phyloP scores from a whole-genome alignment of 2,888 invertebrate genomes.

The Drosophila robusta region DNA sequence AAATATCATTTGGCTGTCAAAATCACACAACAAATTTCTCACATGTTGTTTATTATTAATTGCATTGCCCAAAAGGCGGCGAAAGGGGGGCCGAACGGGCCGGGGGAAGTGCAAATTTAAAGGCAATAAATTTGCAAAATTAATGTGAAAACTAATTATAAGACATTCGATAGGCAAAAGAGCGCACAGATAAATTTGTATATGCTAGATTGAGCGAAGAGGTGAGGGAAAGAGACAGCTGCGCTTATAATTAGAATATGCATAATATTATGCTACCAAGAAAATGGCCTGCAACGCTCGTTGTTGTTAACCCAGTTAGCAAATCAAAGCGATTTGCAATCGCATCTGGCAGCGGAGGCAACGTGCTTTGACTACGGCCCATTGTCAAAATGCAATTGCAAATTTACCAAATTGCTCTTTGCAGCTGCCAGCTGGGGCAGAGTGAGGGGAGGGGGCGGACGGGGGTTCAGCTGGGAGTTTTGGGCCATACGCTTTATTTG shows the following conservation, averaged over 20 bases:
- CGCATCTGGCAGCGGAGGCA: slow-evolving; percentile 27
- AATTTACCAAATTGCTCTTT: slow-evolving; percentile 18
- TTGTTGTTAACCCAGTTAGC: slow-evolving; percentile 48
- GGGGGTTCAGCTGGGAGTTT: slow-evolving; percentile 11
- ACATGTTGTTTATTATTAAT: slow-evolving; percentile 68
- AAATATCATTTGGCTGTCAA: slow-evolving; percentile 46
- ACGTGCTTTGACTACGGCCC: slow-evolving; percentile 5
- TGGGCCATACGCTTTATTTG: slow-evolving; percentile 69
- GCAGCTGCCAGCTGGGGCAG: not conserved
- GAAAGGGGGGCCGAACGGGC: not conserved
- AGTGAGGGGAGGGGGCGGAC: not conserved
- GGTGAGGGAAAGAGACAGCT: not conserved
- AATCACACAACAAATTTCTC: slow-evolving; percentile 55
- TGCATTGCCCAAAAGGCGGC: slow-evolving; percentile 43
- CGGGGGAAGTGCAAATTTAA: not conserved
- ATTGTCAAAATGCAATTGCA: slow-evolving; percentile 28
- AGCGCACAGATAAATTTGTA: slow-evolving; percentile 1
- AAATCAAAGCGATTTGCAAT: slow-evolving; percentile 64
- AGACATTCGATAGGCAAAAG: slow-evolving; percentile 44
- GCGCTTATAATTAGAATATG: slow-evolving; percentile 65
- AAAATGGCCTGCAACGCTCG: slow-evolving; percentile 34
- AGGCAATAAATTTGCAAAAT: slow-evolving; percentile 77
- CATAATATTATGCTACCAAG: slow-evolving; percentile 59
- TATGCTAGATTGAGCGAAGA: not conserved
- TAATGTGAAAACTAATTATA: slow-evolving; percentile 76